phyloP scores from a whole-genome alignment of 2,113 vertebrate species.

The Tachycineta bicolor region DNA sequence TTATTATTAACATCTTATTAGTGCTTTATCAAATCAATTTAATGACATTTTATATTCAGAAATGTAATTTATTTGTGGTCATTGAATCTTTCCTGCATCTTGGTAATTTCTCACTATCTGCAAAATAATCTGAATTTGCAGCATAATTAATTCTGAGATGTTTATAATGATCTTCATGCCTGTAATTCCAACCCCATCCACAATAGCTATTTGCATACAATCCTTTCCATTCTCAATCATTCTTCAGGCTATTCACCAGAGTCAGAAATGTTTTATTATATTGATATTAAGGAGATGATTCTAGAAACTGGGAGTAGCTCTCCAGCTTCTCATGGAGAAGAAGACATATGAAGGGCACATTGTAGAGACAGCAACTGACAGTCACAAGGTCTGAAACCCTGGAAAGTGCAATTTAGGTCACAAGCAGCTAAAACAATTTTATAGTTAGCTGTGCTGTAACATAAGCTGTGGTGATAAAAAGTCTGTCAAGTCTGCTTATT shows the following conservation, averaged over 20 bases:
- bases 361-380: not conserved
- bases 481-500: not conserved
- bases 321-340: not conserved
- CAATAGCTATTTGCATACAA: not conserved
- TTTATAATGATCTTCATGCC: not conserved
- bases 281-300: not conserved
- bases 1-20: not conserved
- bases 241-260: not conserved
- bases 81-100: not conserved
- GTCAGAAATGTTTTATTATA: not conserved
- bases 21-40: not conserved
- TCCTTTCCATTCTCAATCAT: not conserved
- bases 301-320: not conserved
- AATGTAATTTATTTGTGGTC: not conserved
- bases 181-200: not conserved
- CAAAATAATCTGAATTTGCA: not conserved
- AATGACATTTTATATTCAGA: not conserved
- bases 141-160: not conserved
- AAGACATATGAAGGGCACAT: not conserved
- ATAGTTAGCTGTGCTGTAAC: not conserved
- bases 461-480: not conserved
- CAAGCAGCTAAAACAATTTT: not conserved
- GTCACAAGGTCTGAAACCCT: not conserved
- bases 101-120: not conserved
- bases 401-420: not conserved